Evolutionary conservation across 2,113 vertebrate genomes (phyloP), one percentile per base, ranked within the genome.

Genomic region (Pachyramphus minor): DNA sequence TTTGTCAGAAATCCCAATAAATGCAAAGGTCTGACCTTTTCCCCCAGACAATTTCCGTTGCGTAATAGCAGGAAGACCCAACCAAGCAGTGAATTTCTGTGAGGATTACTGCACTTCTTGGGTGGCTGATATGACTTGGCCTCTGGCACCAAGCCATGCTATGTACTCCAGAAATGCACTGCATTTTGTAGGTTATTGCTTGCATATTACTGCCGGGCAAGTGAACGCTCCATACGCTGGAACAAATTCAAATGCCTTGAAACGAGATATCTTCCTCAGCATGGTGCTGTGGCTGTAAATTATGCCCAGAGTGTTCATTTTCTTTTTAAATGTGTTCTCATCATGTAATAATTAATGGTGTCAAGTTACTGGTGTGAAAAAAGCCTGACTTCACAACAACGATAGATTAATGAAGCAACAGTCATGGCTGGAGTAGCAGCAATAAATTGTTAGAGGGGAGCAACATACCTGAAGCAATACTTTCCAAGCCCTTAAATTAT

Each of bases 301-400:
- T 95, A 96, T 1, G 2, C 95, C 85, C 95, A 60, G 94, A 77
- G 41, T 93, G 93, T 96, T 97, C 88, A 91, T 96, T 97, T 97
- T 97, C 96, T 93, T 94, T 94, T 89, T 66, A 95, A 97, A 97
- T 88, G 94, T 93, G 83, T 95, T 98, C 96, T 96, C 95, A 62
- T 94, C 89, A 91, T 91, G 64, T 94, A 97, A 97, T 96, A 75
- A 97, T 97, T 96, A 97, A 97, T 95, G 95, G 95, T 94, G 62
- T 97, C 96, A 97, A 90, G 94, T 96, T 96, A 96, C 93, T 93
- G 94, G 91, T 92, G 96, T 97, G 97, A 97, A 93, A 91, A 97
- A 92, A 88, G 87, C 81, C 96, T 90, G 95, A 96, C 63, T 84
- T 89, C 83, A 79, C 89, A 93, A 92, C 94, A 96, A 84, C 45